Evolutionary conservation across 2,797 vertebrate species (phyloP).

Genomic region (Apogon hyalosoma): DNA sequence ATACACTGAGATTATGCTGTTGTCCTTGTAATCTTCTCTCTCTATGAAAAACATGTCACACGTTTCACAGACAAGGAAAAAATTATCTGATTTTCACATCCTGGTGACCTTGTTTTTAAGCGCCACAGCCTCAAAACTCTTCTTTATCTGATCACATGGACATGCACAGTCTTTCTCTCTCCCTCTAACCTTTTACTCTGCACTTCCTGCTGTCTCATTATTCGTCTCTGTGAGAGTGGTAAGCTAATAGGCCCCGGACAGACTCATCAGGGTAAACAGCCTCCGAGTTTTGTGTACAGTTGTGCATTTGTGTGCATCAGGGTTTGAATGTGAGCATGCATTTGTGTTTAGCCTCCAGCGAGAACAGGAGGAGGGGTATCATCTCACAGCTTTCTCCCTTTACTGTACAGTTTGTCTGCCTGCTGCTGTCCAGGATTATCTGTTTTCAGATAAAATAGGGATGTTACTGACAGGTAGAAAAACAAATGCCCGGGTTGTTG

Average conservation of each 20-base stretch:
- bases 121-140: conserved; percentile 17
- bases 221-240: conserved; percentile 29
- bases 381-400: conserved; percentile 22
- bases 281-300: conserved; percentile 1
- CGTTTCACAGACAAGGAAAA: conserved; percentile 48
- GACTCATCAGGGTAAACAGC: conserved; percentile 42
- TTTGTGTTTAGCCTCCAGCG: conserved; percentile 21
- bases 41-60: conserved; percentile 30
- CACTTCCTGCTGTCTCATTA: conserved; percentile 27
- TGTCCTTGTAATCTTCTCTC: conserved; percentile 54
- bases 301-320: conserved; percentile 4
- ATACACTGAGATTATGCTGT: conserved; percentile 32
- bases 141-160: conserved; percentile 46
- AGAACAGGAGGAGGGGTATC: conserved; percentile 33
- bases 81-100: conserved; percentile 60
- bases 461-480: conserved; percentile 7
- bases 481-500: conserved; percentile 1
- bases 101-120: conserved; percentile 66
- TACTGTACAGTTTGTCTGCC: conserved; percentile 16
- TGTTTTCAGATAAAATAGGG: conserved; percentile 14
- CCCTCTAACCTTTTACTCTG: conserved; percentile 27
- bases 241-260: conserved; percentile 34
- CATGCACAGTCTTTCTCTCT: conserved; percentile 1
- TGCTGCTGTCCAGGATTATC: conserved; percentile 41
- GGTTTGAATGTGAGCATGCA: conserved; percentile 14